Evolutionary conservation across 2,113 vertebrate species (phyloP).

Genomic region (Lanius ludovicianus): DNA sequence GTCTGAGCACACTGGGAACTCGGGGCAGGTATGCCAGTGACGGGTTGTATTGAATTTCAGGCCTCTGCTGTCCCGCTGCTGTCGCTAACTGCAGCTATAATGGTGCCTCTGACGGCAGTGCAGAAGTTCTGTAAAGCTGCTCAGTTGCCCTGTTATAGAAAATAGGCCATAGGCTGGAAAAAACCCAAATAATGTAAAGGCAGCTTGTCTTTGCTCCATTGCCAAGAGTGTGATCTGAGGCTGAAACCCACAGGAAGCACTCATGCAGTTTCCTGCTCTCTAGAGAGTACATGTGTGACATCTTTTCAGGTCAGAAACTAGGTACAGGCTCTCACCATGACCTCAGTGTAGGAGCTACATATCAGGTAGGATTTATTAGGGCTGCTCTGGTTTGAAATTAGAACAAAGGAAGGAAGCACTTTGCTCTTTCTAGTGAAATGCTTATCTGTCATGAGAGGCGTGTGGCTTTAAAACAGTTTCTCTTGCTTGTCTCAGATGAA

Average conservation of each 20-base stretch:
- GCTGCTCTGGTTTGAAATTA: conserved; percentile 35
- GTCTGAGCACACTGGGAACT: not conserved
- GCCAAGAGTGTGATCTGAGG: not conserved
- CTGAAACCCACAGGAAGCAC: not conserved
- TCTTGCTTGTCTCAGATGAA: not conserved
- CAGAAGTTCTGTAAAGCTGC: not conserved
- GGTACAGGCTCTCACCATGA: not conserved
- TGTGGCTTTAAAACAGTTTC: not conserved
- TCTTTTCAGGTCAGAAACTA: conserved; percentile 14
- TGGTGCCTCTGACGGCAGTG: not conserved
- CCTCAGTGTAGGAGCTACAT: not conserved
- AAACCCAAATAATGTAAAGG: not conserved
- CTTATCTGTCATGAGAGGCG: not conserved
- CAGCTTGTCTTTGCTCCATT: not conserved
- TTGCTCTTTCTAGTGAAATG: conserved; percentile 52
- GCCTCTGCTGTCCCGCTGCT: not conserved
- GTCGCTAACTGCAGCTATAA: not conserved
- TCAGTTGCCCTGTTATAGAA: not conserved
- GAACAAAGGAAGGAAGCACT: conserved; percentile 62
- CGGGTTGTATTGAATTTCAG: not conserved
- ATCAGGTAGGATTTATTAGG: not conserved
- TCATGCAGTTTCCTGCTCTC: conserved; percentile 9
- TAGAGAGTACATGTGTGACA: conserved; percentile 30
- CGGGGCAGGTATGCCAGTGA: not conserved
- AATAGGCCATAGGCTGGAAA: not conserved